phyloP scores from a whole-genome alignment of 1,140 invertebrate genomes.

The Ceratina calcarata region DNA sequence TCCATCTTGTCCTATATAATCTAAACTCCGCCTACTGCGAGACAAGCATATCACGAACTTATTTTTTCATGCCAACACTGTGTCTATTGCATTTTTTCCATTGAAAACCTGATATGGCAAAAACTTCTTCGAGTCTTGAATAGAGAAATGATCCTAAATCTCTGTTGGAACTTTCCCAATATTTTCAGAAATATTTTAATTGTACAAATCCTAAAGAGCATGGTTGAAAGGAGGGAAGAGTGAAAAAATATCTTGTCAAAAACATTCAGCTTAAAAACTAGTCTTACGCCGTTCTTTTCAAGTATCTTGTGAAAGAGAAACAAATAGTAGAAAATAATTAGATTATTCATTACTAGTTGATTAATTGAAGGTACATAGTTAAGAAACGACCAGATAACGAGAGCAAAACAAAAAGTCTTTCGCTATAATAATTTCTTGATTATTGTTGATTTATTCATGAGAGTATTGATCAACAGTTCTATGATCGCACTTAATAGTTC shows the following conservation, averaged over 20 bases:
- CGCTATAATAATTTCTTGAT: background rate
- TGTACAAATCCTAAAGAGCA: no score
- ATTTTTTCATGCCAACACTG: slow-evolving; percentile 14
- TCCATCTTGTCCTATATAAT: slow-evolving; percentile 55
- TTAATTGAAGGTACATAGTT: background rate
- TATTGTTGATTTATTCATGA: background rate
- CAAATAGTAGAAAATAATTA: no score
- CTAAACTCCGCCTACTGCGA: slow-evolving; percentile 10
- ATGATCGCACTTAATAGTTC: background rate
- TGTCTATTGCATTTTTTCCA: background rate
- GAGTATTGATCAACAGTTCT: background rate
- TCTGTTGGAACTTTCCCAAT: no score
- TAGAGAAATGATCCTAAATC: no score
- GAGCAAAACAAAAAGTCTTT: background rate
- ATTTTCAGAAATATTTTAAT: no score
- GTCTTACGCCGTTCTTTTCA: no score
- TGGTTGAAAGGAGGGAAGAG: no score
- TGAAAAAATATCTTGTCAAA: no score
- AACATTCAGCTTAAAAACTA: no score
- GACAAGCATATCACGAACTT: slow-evolving; percentile 21
- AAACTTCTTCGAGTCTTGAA: no score
- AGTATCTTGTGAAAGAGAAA: no score
- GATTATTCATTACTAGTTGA: no score
- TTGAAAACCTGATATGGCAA: background rate
- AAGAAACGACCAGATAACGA: background rate